Percentiles rank a stretch among this genome's conserved stretches.
These are phyloP conservation scores for Nephrotoma flavescens DNA, from an alignment of 2,888 invertebrate species.

Conservation along the genomic window DNA sequence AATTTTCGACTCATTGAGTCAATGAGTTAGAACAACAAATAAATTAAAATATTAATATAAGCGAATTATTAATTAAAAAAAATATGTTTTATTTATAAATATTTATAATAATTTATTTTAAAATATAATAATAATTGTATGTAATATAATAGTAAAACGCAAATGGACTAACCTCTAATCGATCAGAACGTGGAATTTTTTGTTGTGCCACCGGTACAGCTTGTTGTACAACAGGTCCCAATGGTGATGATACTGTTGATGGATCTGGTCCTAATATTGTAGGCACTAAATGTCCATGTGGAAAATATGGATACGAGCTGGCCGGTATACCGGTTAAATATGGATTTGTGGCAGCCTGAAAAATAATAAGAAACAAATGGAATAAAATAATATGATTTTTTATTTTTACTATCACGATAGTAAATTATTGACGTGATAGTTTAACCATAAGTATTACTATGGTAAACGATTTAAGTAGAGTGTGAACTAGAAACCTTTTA, in stretches of 20 bases:
- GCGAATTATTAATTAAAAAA: neutral
- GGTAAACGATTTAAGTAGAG: too few relatives aligned
- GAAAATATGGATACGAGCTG: conserved; percentile 84
- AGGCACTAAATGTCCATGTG: conserved; percentile 77
- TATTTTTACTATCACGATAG: neutral
- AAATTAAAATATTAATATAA: neutral
- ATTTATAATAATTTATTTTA: neutral
- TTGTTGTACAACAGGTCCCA: conserved; percentile 66
- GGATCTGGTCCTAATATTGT: conserved; percentile 82
- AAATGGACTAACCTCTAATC: conserved; percentile 69
- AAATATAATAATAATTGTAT: neutral
- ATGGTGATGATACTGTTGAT: conserved; percentile 60
- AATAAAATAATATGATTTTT: neutral
- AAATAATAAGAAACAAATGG: conserved; percentile 18
- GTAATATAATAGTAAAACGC: neutral
- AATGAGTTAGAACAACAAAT: neutral
- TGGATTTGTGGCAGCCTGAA: conserved; percentile 68
- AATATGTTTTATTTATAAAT: neutral
- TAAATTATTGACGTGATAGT: too few relatives aligned
- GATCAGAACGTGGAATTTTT: conserved; percentile 88
- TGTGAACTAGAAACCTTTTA: too few relatives aligned
- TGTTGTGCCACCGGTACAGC: conserved; percentile 79
- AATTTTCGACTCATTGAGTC: neutral
- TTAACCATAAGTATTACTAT: too few relatives aligned
- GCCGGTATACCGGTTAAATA: conserved; percentile 85